phyloP scores from a whole-genome alignment of 2,797 vertebrate species.

The Spinibarbus caldwelli region DNA sequence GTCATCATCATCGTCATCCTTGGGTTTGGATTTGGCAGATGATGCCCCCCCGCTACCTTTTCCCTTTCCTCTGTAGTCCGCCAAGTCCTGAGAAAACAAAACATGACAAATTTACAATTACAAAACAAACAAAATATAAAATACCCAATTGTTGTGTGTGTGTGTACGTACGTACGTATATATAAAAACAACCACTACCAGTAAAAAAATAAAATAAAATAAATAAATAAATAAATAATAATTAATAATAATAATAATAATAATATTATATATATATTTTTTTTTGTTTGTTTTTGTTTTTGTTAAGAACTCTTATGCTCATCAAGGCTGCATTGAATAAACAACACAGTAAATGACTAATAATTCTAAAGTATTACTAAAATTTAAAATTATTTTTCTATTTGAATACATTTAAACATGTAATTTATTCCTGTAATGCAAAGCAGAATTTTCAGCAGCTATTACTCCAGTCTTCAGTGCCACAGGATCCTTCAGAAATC shows the following conservation, averaged over 20 bases:
- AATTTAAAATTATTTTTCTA: background rate
- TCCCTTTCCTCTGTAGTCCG: slow-evolving; percentile 83
- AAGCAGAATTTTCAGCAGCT: background rate
- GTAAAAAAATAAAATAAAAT: no score
- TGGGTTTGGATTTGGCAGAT: slow-evolving; percentile 76
- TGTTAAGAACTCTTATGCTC: background rate
- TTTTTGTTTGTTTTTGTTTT: no score
- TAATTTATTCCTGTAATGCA: background rate
- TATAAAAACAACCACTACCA: background rate
- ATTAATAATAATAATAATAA: no score
- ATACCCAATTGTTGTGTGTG: no score
- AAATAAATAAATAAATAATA: no score
- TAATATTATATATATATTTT: no score
- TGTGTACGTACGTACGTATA: no score
- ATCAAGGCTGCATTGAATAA: background rate
- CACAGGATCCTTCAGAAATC: background rate
- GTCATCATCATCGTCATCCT: slow-evolving; percentile 78
- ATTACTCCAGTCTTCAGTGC: background rate
- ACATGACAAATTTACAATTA: background rate
- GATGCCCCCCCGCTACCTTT: slow-evolving; percentile 74
- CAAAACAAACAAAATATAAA: background rate
- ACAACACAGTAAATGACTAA: no score
- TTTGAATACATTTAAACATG: background rate
- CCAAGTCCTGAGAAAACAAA: slow-evolving; percentile 79
- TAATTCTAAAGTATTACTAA: no score